Conservation (phyloP, 2,888 invertebrate species). For the Galerucella nymphaeae region DNA sequence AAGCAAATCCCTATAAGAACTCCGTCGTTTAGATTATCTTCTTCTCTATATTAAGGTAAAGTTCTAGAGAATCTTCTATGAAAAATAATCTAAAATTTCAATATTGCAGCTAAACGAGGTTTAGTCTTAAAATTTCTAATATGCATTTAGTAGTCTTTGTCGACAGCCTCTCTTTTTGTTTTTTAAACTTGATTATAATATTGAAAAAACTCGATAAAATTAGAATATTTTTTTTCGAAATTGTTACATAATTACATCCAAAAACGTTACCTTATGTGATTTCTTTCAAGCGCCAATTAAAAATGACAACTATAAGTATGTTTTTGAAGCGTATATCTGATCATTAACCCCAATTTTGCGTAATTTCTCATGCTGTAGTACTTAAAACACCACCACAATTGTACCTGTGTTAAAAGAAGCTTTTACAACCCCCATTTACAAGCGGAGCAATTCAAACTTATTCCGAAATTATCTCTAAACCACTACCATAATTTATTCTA, state of each 20-base stretch:
- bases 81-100: constrained; percentile 12
- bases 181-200: constrained; percentile 5
- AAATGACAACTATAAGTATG: too few relatives aligned
- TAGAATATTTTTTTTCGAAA: too few relatives aligned
- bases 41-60: not conserved
- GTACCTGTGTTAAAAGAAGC: not conserved
- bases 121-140: not conserved
- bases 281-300: too few relatives aligned
- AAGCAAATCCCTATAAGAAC: not conserved
- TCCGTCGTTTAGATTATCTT: constrained; percentile 10
- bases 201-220: not conserved
- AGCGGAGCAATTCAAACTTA: not conserved
- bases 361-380: too few relatives aligned
- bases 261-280: too few relatives aligned
- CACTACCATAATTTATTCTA: not conserved
- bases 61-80: not conserved
- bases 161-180: not conserved
- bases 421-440: not conserved
- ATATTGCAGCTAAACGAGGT: not conserved
- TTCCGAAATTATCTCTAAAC: not conserved
- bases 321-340: too few relatives aligned
- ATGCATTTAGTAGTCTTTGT: not conserved
- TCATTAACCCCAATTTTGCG: too few relatives aligned
- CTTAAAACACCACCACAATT: too few relatives aligned
- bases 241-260: too few relatives aligned